Base-by-base conservation (phyloP, 2,888 invertebrate genomes). In the Listrodromus nycthemerus region DNA sequence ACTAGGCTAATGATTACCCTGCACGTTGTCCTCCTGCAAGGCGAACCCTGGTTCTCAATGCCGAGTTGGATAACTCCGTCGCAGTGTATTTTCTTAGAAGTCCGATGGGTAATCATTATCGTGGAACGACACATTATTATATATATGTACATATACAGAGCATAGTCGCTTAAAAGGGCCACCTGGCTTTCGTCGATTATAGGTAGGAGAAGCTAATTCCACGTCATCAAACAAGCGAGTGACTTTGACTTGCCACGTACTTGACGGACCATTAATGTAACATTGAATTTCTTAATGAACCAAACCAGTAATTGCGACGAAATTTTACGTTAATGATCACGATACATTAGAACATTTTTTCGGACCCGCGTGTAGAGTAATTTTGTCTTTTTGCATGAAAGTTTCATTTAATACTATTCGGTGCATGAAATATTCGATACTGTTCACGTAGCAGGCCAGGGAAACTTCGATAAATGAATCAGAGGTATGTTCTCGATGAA, bases 1-100 rank as follows among this genome's bases (percentile, higher is more conserved):
- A 83, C 58, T 83, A 50, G 79, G 83, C 61, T 83, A 83, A 83
- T 80, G 70, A 80, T 66, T 80, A 76, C 75, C 83, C 79, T 80
- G 76, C 48, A 71, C 41, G 66, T 61, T 33, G 67, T 21, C 65
- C 70, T 83, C 83, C 76, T 73, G 66, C 16, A 83, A 76, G 13
- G 58, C 61, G 30, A 55, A 71, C 48, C 52, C 58, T 16, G 8
- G 58, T 52, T 41, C n/a, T 70, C 80, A 83, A 83, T 80, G 83
- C 24, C 66, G 52, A 70, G 76, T 45, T 66, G 67, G 76, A 67
- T 73, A 67, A 74, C 73, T 58, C 48, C 7, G 27, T 27, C 6
- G 13, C 58, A 58, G 58, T 58, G 58, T n/a, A 37, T 61, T 61
- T 45, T 61, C 58, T 45, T 30, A 27, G 27, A 61, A 61, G 58